Evolutionary conservation across 1,140 invertebrate genomes (phyloP).

Genomic region (Orius insidiosus): DNA sequence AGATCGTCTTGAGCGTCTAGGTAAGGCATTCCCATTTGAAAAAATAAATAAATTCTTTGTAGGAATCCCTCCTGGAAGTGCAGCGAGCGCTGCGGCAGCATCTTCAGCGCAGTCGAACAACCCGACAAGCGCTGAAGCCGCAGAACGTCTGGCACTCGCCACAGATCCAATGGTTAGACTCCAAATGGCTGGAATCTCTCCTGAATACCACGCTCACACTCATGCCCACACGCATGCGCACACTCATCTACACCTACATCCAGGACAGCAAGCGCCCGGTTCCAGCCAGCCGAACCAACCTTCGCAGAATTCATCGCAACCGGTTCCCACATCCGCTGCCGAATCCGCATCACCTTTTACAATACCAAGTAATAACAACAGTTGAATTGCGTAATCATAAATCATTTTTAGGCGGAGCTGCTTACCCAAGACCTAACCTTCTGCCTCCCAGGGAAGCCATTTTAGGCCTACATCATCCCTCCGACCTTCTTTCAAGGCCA

Average conservation of each 20-base stretch:
- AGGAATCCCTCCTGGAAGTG: constrained; percentile 26
- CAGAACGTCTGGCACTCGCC: constrained; percentile 48
- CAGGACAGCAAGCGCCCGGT: constrained; percentile 57
- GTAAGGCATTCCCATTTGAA: constrained; percentile 23
- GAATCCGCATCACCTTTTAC: constrained; percentile 36
- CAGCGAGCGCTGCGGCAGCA: constrained; percentile 25
- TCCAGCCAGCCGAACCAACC: constrained; percentile 39
- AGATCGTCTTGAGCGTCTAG: constrained; percentile 65
- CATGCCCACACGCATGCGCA: constrained; percentile 77
- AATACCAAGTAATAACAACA: constrained; percentile 33
- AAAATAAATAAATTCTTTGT: neutral
- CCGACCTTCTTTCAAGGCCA: constrained; percentile 55
- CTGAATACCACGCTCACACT: constrained; percentile 63
- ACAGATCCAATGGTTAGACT: constrained; percentile 57
- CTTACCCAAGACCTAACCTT: constrained; percentile 40
- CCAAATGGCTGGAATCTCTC: constrained; percentile 70
- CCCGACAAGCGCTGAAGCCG: constrained; percentile 26
- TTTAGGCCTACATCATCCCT: constrained; percentile 39
- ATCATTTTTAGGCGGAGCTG: constrained; percentile 26
- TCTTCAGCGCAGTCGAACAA: constrained; percentile 12
- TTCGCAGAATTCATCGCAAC: constrained; percentile 39
- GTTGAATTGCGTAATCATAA: too few relatives aligned
- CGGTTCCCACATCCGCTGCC: constrained; percentile 31
- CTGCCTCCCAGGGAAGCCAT: constrained; percentile 39
- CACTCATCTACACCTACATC: constrained; percentile 54